Evolutionary conservation across 2,797 vertebrate genomes (phyloP), one percentile per base, ranked within the genome.

Genomic region (Enteromius afrohamiltoni): DNA sequence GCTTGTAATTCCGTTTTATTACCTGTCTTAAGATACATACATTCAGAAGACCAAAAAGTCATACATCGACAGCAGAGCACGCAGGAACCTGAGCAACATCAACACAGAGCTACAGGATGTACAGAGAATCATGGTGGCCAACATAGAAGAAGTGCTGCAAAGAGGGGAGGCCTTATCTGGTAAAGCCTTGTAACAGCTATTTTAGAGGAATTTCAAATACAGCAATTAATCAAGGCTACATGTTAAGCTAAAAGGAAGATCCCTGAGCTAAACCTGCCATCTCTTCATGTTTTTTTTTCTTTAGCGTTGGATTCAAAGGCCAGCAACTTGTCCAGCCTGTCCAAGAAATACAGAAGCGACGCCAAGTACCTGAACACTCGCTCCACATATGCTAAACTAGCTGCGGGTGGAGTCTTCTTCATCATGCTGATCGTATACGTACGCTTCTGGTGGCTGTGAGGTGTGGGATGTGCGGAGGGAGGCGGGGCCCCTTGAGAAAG

Each of bases 391-490:
- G 98, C 98, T 93, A 99, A 99, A 89, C 95, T 99, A 85, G 98
- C 97, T 0, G 98, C 97, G 0, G 96, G 98, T 0, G 98, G 97
- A 9, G 97, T 99, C 75, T 99, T 99, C 91, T 96, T 98, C 93
- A 96, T 99, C 93, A 99, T 99, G 98, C 89, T 99, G 89, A 99
- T 99, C 37, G 97, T 99, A 86, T 99, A 99, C 14, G 95, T 99
- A 64, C 96, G 98, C 79, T 99, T 99, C 94, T 99, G 98, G 98
- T 99, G 98, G 98, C 97, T 99, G 94, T 99, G 95, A 99, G 88
- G 68, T 85, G 19, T 26, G 7, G 17, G 53, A 34, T 69, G 17
- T 62, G 65, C 69, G 16, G 55, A 34, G 58, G 42, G 77, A 45
- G 73, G 65, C 42, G 34, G 34, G 26, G 67, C 51, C 23, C 45